A percentile compares a stretch with the other conserved stretches of the same genome.
These are phyloP conservation scores for Standfussiana lucernea DNA, from an alignment of 2,888 invertebrate species.

Conservation along the genomic window DNA sequence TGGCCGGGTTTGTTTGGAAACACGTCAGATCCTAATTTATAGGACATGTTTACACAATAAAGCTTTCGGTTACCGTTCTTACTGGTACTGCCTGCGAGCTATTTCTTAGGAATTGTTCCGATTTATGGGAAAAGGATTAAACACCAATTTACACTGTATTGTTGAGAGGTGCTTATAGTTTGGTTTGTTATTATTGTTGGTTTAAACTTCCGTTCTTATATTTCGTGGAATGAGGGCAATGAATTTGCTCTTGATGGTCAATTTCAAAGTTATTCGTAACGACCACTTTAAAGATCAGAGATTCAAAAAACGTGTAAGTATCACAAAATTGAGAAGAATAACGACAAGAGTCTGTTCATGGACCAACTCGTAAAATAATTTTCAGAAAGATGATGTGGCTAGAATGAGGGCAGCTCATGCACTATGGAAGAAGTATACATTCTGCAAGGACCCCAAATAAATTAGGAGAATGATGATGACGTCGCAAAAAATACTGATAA, in stretches of 20 bases:
- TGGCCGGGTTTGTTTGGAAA: conserved; percentile 71
- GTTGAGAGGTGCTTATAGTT: conserved; percentile 30
- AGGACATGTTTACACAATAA: conserved; percentile 75
- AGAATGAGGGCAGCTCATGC: neutral
- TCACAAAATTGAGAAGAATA: neutral
- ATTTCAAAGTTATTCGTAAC: neutral
- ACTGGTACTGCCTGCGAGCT: conserved; percentile 37
- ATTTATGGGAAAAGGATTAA: conserved; percentile 62
- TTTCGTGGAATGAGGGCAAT: conserved; percentile 25
- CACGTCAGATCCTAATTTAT: conserved; percentile 75
- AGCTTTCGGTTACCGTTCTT: conserved; percentile 56
- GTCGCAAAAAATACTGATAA: neutral
- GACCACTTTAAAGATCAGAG: neutral
- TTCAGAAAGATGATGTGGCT: neutral
- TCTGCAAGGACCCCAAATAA: neutral
- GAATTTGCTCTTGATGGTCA: neutral
- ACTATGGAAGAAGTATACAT: neutral
- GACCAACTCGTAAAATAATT: neutral
- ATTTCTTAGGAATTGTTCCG: conserved; percentile 44
- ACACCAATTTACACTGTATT: conserved; percentile 49
- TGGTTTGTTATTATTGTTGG: conserved; percentile 24
- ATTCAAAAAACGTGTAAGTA: neutral
- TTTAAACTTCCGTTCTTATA: conserved; percentile 37
- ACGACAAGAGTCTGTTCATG: fast-evolving
- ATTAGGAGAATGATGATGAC: neutral